Evolutionary conservation across 2,888 invertebrate species (phyloP).

Genomic region (Lithophane ornitopus): DNA sequence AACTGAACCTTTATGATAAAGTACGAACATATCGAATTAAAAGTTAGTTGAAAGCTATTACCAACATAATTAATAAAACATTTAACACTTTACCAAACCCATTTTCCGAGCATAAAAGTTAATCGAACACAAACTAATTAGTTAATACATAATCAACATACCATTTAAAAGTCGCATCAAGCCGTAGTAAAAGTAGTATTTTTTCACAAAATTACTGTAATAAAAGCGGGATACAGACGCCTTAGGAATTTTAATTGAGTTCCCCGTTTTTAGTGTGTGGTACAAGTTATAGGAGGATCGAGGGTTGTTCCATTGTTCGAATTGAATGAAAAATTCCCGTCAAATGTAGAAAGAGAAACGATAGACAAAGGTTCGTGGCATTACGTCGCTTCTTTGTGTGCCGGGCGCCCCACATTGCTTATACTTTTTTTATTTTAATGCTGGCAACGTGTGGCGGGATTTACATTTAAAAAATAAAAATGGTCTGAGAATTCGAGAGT

Average conservation of each 20-base stretch:
- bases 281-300: constrained; percentile 51
- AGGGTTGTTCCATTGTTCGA: constrained; percentile 17
- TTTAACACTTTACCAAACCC: constrained; percentile 19
- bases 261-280: constrained; percentile 69
- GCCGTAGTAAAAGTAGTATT: constrained; percentile 70
- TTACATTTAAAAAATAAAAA: constrained; percentile 33
- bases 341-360: constrained; percentile 6
- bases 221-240: constrained; percentile 78
- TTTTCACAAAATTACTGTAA: constrained; percentile 79
- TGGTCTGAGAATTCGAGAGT: constrained; percentile 11
- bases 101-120: constrained; percentile 34
- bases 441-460: constrained; percentile 16
- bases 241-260: constrained; percentile 87
- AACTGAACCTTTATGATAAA: not conserved
- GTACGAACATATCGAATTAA: not conserved
- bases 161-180: constrained; percentile 56
- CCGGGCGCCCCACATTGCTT: constrained; percentile 21
- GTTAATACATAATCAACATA: constrained; percentile 69
- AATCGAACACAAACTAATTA: constrained; percentile 61
- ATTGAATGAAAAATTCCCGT: constrained; percentile 37
- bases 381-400: constrained; percentile 39
- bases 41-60: not conserved
- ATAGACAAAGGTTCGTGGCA: constrained; percentile 40
- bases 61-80: not conserved
- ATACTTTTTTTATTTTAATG: constrained; percentile 35